Evolutionary conservation across 1,140 invertebrate species (phyloP), one percentile per base, ranked within the genome.

Genomic region (Drosophila sturtevanti): DNA sequence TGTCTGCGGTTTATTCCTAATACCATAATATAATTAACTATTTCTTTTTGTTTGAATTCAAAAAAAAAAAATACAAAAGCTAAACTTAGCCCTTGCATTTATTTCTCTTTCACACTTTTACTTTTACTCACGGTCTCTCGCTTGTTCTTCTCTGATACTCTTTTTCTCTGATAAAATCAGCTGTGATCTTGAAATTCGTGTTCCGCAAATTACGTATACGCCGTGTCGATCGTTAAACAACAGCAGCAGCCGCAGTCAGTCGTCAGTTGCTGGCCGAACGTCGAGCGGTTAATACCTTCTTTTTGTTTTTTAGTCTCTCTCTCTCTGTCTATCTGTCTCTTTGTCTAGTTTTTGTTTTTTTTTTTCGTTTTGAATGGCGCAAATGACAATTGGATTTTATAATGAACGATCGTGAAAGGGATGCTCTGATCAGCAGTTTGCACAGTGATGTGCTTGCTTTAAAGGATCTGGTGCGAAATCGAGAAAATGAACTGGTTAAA

Each of bases 401-500:
- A 56, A 41, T 76, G 63, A 77, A 65, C 31, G 75, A 81, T 6
- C 51, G 52, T 31, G 82, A 77, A 21, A 76, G 67, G 14, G 72
- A 84, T 58, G 56, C 62, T 22, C 67, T 89, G 21, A 56, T 89
- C 14, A 73, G 38, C 18, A 73, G 51, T 5, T 54, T 87, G 35
- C 71, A 72, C 12, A 72, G 63, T 7, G 84, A 89, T 51, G 67
- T 89, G 51, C 70, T 63, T 12, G 31, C 68, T 2, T 68, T 90
- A 2, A 79, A 79, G 71, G 89, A 90, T 16, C 56, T 77, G 60
- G 70, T 90, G 64, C 63, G 70, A 18, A 68, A 71, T 41, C 66
- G 81, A 14, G 89, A 90, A 22, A 71, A 63, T 10, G 89, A 90
- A 37, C 58, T 90, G 54, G 59, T 81, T 31, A 92, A 92, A 72